A percentile compares a stretch with the other conserved stretches of the same genome.
phyloP scores from a whole-genome alignment of 2,113 vertebrate genomes.

The Panurus biarmicus region DNA sequence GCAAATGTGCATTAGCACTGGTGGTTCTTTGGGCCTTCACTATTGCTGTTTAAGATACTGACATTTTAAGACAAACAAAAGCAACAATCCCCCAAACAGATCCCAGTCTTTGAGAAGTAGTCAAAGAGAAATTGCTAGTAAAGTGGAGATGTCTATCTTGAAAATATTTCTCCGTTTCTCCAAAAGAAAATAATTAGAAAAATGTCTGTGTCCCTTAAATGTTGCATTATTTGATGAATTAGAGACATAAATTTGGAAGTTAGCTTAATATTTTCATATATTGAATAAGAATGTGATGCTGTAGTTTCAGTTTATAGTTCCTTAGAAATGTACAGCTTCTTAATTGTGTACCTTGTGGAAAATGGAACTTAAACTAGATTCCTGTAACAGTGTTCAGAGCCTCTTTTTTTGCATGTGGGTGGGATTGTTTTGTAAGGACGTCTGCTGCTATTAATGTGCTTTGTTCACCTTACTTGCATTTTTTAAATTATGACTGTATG shows the following conservation, averaged over 20 bases:
- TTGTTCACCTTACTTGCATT: not conserved
- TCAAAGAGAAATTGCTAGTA: not conserved
- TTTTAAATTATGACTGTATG: not conserved
- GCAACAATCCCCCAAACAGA: not conserved
- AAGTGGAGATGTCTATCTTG: not conserved
- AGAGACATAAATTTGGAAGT: not conserved
- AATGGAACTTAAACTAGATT: not conserved
- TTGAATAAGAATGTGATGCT: not conserved
- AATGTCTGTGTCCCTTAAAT: not conserved
- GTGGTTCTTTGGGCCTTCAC: not conserved
- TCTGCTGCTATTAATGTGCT: not conserved
- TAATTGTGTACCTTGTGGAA: not conserved
- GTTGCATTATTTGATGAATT: not conserved
- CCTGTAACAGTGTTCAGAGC: not conserved
- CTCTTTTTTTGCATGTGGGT: not conserved
- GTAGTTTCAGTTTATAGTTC: not conserved
- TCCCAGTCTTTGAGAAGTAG: not conserved
- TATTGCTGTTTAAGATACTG: not conserved
- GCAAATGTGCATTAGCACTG: not conserved
- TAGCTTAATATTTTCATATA: not conserved
- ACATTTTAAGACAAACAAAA: not conserved
- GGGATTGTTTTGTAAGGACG: not conserved
- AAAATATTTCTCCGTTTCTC: not conserved
- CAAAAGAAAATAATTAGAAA: not conserved
- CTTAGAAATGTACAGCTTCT: not conserved